Percentiles rank a stretch among this genome's conserved stretches.
These are phyloP conservation scores for Oncorhynchus mykiss DNA, from an alignment of 2,113 vertebrate genomes.

Conservation along the genomic window DNA sequence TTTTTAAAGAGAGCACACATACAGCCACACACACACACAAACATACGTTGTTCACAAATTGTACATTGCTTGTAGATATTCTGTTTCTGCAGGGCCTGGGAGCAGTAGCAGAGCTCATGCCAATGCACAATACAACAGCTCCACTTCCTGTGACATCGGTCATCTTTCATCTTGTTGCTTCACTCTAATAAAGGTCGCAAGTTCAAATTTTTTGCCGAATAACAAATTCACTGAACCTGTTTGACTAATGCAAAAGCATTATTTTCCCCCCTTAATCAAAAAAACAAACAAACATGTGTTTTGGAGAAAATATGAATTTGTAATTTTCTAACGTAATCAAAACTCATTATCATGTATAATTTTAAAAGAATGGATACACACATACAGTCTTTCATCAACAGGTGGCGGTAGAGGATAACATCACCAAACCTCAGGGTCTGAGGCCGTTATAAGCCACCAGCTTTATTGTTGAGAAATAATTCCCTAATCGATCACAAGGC, in stretches of 20 bases:
- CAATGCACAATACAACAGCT: conserved; percentile 9
- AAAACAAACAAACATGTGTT: no score
- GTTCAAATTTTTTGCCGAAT: no score
- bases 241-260: conserved; percentile 19
- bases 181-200: not conserved
- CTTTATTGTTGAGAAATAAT: conserved; percentile 4
- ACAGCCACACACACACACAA: no score
- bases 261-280: no score
- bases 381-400: conserved; percentile 58
- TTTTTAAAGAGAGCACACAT: no score
- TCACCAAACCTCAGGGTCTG: conserved; percentile 18
- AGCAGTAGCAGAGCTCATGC: not conserved
- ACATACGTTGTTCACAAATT: no score
- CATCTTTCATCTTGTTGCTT: not conserved
- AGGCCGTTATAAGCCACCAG: not conserved
- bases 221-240: not conserved
- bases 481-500: not conserved
- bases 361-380: not conserved
- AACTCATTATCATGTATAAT: not conserved
- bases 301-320: not conserved
- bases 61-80: no score
- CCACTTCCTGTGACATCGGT: not conserved
- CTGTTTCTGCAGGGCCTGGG: no score
- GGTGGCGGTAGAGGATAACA: conserved; percentile 77
- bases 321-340: conserved; percentile 41